These are phyloP conservation scores for Gnathonemus echidnorhynchus DNA, from an alignment of 2,113 vertebrate genomes.

Conservation along the genomic window DNA sequence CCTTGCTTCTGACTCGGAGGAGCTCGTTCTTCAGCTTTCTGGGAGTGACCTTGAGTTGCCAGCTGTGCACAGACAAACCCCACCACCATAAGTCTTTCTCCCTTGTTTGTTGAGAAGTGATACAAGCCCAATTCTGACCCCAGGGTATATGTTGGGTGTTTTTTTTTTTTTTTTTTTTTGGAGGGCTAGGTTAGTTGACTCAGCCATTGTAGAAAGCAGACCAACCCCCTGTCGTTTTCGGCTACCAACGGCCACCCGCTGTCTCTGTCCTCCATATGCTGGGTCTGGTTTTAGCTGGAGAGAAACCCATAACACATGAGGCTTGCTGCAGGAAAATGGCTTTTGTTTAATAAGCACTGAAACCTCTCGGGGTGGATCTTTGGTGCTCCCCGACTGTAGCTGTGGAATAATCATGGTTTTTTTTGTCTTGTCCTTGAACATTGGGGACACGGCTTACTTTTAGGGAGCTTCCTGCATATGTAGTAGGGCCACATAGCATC, in stretches of 20 bases:
- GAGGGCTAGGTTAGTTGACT: background rate
- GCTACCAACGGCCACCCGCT: background rate
- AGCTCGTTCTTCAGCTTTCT: background rate
- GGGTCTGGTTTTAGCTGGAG: background rate
- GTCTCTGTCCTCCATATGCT: background rate
- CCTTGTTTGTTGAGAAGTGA: background rate
- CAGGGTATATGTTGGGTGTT: background rate
- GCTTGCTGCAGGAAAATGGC: background rate
- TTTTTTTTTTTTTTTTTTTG: background rate
- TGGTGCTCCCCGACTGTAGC: background rate
- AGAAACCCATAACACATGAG: background rate
- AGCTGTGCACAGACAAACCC: background rate
- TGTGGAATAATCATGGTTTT: background rate
- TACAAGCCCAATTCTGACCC: background rate
- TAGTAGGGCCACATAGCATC: background rate
- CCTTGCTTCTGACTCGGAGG: background rate
- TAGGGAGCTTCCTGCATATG: background rate
- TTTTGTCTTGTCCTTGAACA: background rate
- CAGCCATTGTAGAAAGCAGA: background rate
- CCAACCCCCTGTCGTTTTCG: background rate
- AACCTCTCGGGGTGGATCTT: background rate
- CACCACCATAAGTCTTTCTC: background rate
- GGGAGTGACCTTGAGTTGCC: background rate
- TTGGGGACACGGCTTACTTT: background rate
- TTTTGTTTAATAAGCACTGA: background rate